Evolutionary conservation across 1,140 invertebrate genomes (phyloP).

Genomic region (Sitodiplosis mosellana): DNA sequence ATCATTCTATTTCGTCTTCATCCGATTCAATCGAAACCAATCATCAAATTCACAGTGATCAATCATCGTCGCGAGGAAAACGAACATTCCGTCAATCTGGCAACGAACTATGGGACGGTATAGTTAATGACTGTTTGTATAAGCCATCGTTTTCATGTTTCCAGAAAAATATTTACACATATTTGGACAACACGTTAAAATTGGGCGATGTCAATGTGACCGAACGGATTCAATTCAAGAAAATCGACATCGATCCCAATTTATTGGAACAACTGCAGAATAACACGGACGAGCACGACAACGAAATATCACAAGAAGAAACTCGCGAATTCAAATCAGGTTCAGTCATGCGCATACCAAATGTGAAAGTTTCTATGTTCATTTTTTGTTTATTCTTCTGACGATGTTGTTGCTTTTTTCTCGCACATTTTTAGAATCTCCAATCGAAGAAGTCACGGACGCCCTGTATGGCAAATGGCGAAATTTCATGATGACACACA

Average conservation of each 20-base stretch:
- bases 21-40: too few species aligned
- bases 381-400: not conserved
- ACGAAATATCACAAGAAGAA: conserved; percentile 2
- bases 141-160: conserved; percentile 49
- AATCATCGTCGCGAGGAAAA: too few species aligned
- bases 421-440: conserved; percentile 26
- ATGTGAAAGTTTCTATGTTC: not conserved
- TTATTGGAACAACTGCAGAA: conserved; percentile 4
- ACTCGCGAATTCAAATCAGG: not conserved
- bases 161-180: conserved; percentile 52
- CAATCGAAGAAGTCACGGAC: conserved; percentile 50
- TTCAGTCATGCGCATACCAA: not conserved
- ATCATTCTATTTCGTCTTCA: too few species aligned
- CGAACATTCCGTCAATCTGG: conserved; percentile 16
- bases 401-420: not conserved
- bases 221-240: conserved; percentile 46
- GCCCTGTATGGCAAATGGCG: conserved; percentile 44
- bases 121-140: conserved; percentile 45
- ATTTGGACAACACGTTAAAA: conserved; percentile 41
- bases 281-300: conserved; percentile 18
- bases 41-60: too few species aligned
- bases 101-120: conserved; percentile 47
- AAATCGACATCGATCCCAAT: conserved; percentile 40
- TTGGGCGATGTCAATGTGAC: conserved; percentile 44
- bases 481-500: conserved; percentile 54